These are phyloP conservation scores for Mus caroli DNA, from an alignment of 2,797 vertebrate genomes.

Conservation along the genomic window DNA sequence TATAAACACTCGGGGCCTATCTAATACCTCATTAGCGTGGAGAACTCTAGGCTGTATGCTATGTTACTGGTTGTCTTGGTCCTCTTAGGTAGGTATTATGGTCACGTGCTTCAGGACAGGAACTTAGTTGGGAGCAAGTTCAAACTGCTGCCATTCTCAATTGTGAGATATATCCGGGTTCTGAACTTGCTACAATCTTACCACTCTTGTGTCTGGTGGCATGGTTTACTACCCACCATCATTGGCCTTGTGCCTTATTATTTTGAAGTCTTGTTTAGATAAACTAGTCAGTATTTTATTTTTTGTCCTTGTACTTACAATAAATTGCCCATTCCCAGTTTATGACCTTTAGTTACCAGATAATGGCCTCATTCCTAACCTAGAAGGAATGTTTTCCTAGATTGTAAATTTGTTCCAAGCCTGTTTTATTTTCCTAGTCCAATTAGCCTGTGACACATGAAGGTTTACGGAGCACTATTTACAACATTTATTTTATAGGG, in stretches of 20 bases:
- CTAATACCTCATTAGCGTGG: neutral
- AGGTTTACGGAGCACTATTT: neutral
- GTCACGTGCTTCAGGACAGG: too few species aligned
- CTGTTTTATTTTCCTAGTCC: too few species aligned
- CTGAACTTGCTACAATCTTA: neutral
- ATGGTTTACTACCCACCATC: neutral
- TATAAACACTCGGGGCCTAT: neutral
- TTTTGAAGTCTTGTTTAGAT: neutral
- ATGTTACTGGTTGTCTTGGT: neutral
- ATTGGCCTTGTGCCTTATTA: neutral
- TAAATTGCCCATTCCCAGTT: neutral
- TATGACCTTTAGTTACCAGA: neutral
- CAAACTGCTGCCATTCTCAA: neutral
- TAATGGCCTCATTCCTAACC: too few species aligned
- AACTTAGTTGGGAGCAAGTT: neutral
- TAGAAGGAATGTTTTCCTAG: too few species aligned
- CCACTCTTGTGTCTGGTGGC: neutral
- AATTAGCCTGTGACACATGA: neutral
- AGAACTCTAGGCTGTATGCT: neutral
- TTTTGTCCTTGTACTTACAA: neutral
- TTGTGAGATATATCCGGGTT: neutral
- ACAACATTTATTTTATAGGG: neutral
- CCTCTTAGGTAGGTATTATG: neutral
- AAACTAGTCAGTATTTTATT: neutral
- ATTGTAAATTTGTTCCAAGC: too few species aligned